phyloP scores from a whole-genome alignment of 2,113 vertebrate genomes.

The Takifugu flavidus region DNA sequence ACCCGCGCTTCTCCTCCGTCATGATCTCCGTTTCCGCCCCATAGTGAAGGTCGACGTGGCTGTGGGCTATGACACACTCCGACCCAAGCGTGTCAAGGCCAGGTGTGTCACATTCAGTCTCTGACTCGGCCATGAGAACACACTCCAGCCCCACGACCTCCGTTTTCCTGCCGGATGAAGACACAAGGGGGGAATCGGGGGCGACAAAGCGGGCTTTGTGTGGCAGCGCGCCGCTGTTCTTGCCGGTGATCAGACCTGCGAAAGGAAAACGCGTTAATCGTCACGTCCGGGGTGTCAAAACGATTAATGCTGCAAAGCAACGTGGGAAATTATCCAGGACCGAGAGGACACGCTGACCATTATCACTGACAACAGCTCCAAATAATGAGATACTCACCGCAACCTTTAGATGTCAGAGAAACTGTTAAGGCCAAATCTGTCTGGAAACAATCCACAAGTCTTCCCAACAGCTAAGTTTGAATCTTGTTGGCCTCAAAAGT shows the following conservation, averaged over 20 bases:
- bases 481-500: too few relatives aligned
- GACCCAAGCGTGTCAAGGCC: slow-evolving; percentile 82
- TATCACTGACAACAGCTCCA: too few relatives aligned
- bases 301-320: too few relatives aligned
- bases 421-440: too few relatives aligned
- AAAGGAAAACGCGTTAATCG: neutral
- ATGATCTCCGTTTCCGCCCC: slow-evolving; percentile 79
- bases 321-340: too few relatives aligned
- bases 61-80: slow-evolving; percentile 83
- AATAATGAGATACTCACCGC: too few relatives aligned
- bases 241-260: slow-evolving; percentile 52
- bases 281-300: too few relatives aligned
- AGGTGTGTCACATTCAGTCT: slow-evolving; percentile 82
- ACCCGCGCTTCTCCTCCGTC: slow-evolving; percentile 76
- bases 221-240: slow-evolving; percentile 11
- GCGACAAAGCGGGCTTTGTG: slow-evolving; percentile 9
- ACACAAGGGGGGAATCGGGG: slow-evolving; percentile 51
- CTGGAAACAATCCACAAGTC: too few relatives aligned
- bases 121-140: slow-evolving; percentile 82
- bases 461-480: too few relatives aligned
- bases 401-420: too few relatives aligned
- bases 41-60: slow-evolving; percentile 81
- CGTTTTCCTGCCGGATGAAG: slow-evolving; percentile 70
- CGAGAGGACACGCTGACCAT: too few relatives aligned
- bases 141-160: slow-evolving; percentile 81